Evolutionary conservation across 2,113 vertebrate genomes (phyloP), one percentile per base, ranked within the genome.

Genomic region (Jacana jacana): DNA sequence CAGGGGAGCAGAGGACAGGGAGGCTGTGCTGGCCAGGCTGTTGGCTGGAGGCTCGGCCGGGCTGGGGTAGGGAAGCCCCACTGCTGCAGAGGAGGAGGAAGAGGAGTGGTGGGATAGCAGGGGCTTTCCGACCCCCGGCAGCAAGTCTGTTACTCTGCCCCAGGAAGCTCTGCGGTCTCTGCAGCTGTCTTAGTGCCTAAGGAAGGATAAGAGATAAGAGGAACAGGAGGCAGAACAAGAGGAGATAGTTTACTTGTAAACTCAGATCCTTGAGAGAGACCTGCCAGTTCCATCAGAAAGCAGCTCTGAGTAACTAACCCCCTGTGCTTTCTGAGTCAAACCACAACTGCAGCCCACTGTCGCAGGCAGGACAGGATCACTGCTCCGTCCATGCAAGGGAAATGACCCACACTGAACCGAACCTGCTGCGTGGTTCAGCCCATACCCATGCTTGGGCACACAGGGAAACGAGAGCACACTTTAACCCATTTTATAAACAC

Each of bases 301-400:
- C 54, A 70, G 39, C 81, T 65, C 91, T 65, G 46, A 51, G 70
- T 7, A 65, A 18, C 39, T 49, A 52, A 55, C 13, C 25, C 25
- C 69, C 77, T 17, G n/a, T 7, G 12, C 57, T n/a, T n/a, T 30
- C 81, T 39, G 51, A 91, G 71, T 28, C 37, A 37, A 72, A 35
- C 4, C 63, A 39, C 48, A 63, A 8, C 51, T 44, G 51, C 66
- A 25, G 15, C 37, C 69, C 52, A 39, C 12, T 30, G 20, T 15
- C 4, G 2, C 24, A 44, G 51, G 28, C 1, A 2, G 39, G 64
- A 60, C 0, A 2, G 78, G n/a, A 40, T 30, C 4, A 3, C 31
- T 0, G 2, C 57, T 58, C 70, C 42, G 37, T n/a, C 57, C 17
- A 3, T 6, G 37, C 51, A n/a, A 31, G 25, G 3, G 58, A 51